Base-by-base conservation (phyloP, 2,797 vertebrate species). In the Menidia menidia region DNA sequence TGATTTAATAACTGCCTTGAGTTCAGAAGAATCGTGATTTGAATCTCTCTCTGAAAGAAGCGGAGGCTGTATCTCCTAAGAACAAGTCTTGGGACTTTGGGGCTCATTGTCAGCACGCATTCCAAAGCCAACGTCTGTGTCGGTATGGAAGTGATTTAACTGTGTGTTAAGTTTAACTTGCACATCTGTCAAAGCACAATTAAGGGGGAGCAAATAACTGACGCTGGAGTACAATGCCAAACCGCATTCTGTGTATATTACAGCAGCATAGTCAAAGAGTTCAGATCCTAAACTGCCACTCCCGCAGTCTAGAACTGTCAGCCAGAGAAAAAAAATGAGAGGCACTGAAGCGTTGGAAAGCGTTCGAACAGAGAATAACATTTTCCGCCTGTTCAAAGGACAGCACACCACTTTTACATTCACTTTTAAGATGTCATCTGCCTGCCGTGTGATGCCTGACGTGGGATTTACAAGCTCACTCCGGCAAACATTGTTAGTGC, bases 401-500 rank as follows among this genome's bases (percentile, higher is more conserved):
- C 0, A 15, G 5, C 50, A 16, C 16, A 1, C 30, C n/a, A 3
- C 18, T 50, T 48, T 41, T 16, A 19, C 15, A 4, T 32, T 58
- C 4, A n/a, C 10, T 11, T 10, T 43, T 44, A 3, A 63, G 39
- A 30, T 43, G 2, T 50, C 25, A 32, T 39, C 19, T 51, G 9
- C 43, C 54, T 60, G 61, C 64, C 66, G 33, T n/a, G 1, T 3
- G 11, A 43, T 13, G 14, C 33, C 30, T 33, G 39, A 4, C 75
- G 45, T 39, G 42, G 11, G 15, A 66, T 61, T 71, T 64, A 16
- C 42, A 19, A 42, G 61, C 73, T 15, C 56, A 47, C 50, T 30
- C 52, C 35, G 56, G 52, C 74, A 85, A 79, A 86, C 79, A 71
- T 47, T 10, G 64, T 73, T 64, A 65, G 51, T 62, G 77, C 79